Conservation (phyloP, 2,113 vertebrate genomes). For the Cyprinodon brontotheroides region DNA sequence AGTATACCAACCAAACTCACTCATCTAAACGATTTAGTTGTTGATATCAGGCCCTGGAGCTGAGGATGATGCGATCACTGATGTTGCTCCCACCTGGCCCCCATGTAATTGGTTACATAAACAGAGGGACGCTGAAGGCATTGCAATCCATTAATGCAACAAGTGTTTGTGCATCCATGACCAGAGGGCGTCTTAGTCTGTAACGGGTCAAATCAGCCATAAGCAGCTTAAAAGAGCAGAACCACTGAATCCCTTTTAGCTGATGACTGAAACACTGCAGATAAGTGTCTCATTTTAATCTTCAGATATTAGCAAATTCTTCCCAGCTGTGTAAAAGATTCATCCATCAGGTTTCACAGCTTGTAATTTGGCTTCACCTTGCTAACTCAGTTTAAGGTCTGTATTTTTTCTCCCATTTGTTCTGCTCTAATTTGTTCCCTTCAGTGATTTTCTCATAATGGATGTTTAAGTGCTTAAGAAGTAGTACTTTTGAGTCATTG, state of each 20-base stretch:
- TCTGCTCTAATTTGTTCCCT: not conserved
- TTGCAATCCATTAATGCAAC: not conserved
- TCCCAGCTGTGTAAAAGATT: not conserved
- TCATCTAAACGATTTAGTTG: too few relatives aligned
- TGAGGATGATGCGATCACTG: not conserved
- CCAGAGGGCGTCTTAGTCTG: not conserved
- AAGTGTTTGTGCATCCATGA: not conserved
- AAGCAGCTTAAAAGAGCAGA: slow-evolving; percentile 6
- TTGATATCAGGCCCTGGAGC: too few relatives aligned
- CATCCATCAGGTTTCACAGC: not conserved
- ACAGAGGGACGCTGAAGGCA: not conserved
- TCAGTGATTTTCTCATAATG: not conserved
- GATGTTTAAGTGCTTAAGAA: not conserved
- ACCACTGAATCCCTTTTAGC: not conserved
- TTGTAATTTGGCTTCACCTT: not conserved
- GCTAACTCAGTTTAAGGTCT: not conserved
- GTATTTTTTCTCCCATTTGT: not conserved
- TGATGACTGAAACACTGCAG: slow-evolving; percentile 1
- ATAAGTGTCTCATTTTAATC: not conserved
- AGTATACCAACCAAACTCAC: too few relatives aligned
- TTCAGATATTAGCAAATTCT: not conserved
- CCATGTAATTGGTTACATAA: slow-evolving; percentile 8
- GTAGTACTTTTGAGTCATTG: not conserved
- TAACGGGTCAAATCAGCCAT: slow-evolving; percentile 2
- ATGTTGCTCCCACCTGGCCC: not conserved